Evolutionary conservation across 2,797 vertebrate genomes (phyloP).

Genomic region (Melanotaenia boesemani): DNA sequence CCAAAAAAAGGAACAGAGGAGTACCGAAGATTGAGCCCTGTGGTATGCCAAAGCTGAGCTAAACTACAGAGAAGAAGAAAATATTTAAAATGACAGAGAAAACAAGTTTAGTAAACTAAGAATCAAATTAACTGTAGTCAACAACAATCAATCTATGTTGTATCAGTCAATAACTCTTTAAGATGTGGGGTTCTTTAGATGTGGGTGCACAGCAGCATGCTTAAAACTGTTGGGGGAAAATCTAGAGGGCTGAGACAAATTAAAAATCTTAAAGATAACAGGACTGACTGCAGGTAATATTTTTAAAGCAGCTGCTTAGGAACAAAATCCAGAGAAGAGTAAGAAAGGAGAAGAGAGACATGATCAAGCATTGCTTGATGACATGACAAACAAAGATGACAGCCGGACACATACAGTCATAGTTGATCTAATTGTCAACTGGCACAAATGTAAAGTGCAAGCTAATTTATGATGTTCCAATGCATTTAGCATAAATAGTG

Average conservation of each 20-base stretch:
- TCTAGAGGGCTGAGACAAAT: no score
- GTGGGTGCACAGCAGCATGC: no score
- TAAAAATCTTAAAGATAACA: no score
- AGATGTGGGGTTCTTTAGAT: no score
- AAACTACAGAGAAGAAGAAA: background rate
- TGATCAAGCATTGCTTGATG: background rate
- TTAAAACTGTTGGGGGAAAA: no score
- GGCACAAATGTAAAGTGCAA: background rate
- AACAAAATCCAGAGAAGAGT: no score
- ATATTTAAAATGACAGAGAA: background rate
- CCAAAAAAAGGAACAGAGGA: background rate
- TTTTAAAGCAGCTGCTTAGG: no score
- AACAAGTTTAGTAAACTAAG: no score
- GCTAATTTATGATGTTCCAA: conserved; percentile 36
- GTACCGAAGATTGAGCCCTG: background rate
- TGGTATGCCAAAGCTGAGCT: background rate
- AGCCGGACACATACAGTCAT: background rate
- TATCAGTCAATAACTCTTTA: background rate
- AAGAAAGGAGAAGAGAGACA: background rate
- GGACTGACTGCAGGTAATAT: no score
- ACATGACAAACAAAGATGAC: background rate
- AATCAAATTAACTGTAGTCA: background rate
- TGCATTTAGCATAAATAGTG: conserved; percentile 45
- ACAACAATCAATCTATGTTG: background rate
- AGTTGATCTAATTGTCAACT: conserved; percentile 11